Percentiles rank a stretch among this genome's conserved stretches.
Conservation (phyloP, 2,888 invertebrate species). For the Lasioglossum morio region DNA sequence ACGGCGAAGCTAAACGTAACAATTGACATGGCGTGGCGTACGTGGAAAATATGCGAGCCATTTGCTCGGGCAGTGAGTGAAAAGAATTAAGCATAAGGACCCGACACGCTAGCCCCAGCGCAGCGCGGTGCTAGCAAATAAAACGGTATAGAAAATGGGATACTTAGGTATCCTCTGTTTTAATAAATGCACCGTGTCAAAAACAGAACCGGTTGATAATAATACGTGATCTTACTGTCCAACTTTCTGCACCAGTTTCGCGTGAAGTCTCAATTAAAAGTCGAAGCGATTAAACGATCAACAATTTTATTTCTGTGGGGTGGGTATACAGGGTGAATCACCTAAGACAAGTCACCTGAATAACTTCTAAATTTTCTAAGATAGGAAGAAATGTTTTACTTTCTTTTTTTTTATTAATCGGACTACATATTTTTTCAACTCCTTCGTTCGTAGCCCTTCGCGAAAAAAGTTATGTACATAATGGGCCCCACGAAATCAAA, state of each 20-base stretch:
- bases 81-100: constrained; percentile 55
- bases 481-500: too few species aligned
- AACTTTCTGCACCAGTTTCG: constrained; percentile 61
- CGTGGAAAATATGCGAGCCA: constrained; percentile 9
- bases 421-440: too few species aligned
- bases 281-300: constrained; percentile 6
- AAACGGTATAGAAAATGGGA: constrained; percentile 60
- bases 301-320: too few species aligned
- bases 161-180: constrained; percentile 50
- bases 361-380: too few species aligned
- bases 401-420: too few species aligned
- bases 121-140: not conserved
- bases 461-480: too few species aligned
- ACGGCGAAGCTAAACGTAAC: constrained; percentile 7
- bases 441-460: too few species aligned
- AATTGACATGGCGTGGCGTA: constrained; percentile 19
- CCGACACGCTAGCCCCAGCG: constrained; percentile 14
- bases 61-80: constrained; percentile 6
- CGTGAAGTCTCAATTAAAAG: constrained; percentile 58
- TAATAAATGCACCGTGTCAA: constrained; percentile 55
- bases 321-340: too few species aligned
- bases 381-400: too few species aligned
- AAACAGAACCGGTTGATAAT: constrained; percentile 53
- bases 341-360: too few species aligned
- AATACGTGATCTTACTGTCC: constrained; percentile 40